These are phyloP conservation scores for Turdus rufiventris DNA, from an alignment of 2,113 vertebrate genomes.

Conservation along the genomic window DNA sequence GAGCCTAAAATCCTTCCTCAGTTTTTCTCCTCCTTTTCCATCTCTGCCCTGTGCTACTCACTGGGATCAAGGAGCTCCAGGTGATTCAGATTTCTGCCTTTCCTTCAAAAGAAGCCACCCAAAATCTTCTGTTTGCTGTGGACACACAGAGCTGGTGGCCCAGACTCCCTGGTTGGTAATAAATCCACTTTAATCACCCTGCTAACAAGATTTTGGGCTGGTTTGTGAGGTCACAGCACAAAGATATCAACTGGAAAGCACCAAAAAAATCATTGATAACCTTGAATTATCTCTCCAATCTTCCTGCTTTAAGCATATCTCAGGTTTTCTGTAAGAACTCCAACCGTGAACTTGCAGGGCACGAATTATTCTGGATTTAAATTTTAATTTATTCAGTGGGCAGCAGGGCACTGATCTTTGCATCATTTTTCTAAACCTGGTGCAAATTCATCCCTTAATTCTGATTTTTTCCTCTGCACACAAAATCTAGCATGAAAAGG, in stretches of 20 bases:
- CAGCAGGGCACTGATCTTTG: neutral
- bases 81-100: neutral
- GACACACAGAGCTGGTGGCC: neutral
- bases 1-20: neutral
- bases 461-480: neutral
- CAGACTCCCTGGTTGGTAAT: neutral
- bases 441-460: neutral
- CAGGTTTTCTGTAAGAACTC: neutral
- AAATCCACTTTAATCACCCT: neutral
- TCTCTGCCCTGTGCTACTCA: neutral
- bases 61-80: slow-evolving; percentile 22
- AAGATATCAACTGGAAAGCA: slow-evolving; percentile 3
- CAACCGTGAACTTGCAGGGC: neutral
- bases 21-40: too few species aligned
- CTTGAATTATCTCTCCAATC: neutral
- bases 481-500: neutral
- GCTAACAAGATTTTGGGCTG: neutral
- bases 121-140: neutral
- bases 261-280: neutral
- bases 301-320: neutral
- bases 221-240: neutral
- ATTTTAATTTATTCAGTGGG: neutral
- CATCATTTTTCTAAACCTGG: neutral
- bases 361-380: neutral
- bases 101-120: neutral